Evolutionary conservation across 2,113 vertebrate species (phyloP), one percentile per base, ranked within the genome.

Genomic region (Psephotus haematonotus): DNA sequence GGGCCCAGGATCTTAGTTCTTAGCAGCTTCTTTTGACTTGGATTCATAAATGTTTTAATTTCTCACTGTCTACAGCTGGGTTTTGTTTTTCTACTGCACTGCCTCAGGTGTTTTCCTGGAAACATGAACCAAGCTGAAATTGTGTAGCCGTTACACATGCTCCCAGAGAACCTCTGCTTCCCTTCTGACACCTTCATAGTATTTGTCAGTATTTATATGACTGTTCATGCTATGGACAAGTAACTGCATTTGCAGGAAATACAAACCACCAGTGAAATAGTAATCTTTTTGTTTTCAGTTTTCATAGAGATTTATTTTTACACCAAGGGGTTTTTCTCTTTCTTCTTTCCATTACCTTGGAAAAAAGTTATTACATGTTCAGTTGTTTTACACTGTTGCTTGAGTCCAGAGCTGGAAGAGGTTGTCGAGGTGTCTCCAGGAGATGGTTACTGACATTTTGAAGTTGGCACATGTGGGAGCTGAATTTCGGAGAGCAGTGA

Each of bases 401-500:
- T 0, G 9, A 72, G 44, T 18, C 80, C 50, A 49, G 82, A 85
- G 64, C 41, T 75, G 68, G 68, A 62, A 60, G 82, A 88, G 60
- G 60, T 77, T 86, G 92, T 5, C 64, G 59, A 2, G 72, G 86
- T 88, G 77, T 91, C 80, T 91, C 86, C 63, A 39, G 65, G 91
- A 94, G 87, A 81, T 49, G 67, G 23, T 25, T 29, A 65, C 63
- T 96, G 93, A 84, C 74, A 82, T 91, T 95, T 76, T 39, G 63
- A 44, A 82, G 71, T 20, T 95, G 82, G 93, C 91, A 72, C 11
- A 0, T 14, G 57, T 19, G 10, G 80, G 49, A 93, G 62, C 74
- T 82, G 72, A 62, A 65, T n/a, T 90, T 88, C 82, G 75, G 85
- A 81, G 79, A 24, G 72, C 19, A 43, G 43, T 22, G 86, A 80